Evolutionary conservation across 2,113 vertebrate genomes (phyloP).

Genomic region (Myanophis thanlyinensis): DNA sequence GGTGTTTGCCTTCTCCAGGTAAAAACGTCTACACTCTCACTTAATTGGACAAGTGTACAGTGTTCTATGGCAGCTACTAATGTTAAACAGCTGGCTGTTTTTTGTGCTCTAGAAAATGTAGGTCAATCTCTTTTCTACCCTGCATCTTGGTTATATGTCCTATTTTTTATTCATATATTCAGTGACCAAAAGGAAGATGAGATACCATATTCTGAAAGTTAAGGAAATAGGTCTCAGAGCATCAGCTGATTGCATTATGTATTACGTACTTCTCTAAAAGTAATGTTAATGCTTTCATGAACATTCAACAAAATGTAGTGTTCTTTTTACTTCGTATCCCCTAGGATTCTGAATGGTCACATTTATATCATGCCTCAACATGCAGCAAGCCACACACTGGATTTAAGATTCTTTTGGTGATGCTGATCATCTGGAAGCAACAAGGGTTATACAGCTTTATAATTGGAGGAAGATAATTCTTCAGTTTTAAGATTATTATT

Average conservation of each 20-base stretch:
- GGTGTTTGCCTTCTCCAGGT: constrained; percentile 11
- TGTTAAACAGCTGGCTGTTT: constrained; percentile 19
- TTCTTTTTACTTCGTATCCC: background rate
- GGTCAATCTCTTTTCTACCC: constrained; percentile 15
- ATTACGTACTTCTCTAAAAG: constrained; percentile 6
- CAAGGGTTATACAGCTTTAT: background rate
- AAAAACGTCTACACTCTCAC: background rate
- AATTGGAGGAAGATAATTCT: background rate
- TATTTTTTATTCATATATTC: constrained; percentile 33
- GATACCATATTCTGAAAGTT: constrained; percentile 21
- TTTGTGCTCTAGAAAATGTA: constrained; percentile 27
- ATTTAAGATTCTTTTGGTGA: background rate
- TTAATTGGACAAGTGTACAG: constrained; percentile 5
- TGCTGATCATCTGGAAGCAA: background rate
- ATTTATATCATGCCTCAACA: background rate
- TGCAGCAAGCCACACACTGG: background rate
- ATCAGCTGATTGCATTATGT: constrained; percentile 21
- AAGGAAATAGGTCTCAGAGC: constrained; percentile 10
- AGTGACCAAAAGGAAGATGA: constrained; percentile 21
- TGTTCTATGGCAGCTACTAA: constrained; percentile 13
- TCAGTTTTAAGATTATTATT: background rate
- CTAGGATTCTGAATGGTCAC: background rate
- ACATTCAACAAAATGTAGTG: background rate
- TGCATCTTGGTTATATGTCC: background rate
- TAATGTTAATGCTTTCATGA: constrained; percentile 8